A percentile compares a stretch with the other conserved stretches of the same genome.
phyloP scores from a whole-genome alignment of 2,888 invertebrate genomes.

The Anticlea derivata region DNA sequence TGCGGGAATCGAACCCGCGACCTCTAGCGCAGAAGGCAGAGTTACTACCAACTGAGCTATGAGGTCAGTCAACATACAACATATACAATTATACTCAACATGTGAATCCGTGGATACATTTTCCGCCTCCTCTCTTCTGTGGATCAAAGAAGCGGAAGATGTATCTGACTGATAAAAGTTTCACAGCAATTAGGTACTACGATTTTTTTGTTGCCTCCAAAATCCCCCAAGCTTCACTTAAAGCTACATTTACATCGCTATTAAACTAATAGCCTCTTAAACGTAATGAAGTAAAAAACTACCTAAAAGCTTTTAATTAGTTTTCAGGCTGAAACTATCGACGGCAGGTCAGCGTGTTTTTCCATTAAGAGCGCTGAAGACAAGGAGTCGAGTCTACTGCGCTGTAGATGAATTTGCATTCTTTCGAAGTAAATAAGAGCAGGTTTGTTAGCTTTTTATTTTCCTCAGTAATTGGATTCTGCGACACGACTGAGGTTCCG shows the following conservation, averaged over 20 bases:
- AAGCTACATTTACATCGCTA: background rate
- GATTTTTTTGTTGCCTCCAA: too few relatives aligned
- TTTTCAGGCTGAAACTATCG: slow-evolving; percentile 28
- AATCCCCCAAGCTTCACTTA: too few relatives aligned
- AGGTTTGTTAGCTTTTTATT: slow-evolving; percentile 65
- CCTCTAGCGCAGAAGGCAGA: too few relatives aligned
- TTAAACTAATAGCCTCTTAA: background rate
- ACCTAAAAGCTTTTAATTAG: slow-evolving; percentile 27
- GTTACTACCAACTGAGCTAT: too few relatives aligned
- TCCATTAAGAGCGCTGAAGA: slow-evolving; percentile 41
- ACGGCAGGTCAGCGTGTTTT: slow-evolving; percentile 32
- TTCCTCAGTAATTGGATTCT: slow-evolving; percentile 62
- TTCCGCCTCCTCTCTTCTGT: too few relatives aligned
- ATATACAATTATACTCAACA: too few relatives aligned
- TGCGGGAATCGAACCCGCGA: too few relatives aligned
- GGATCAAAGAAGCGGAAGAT: too few relatives aligned
- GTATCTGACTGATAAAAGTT: too few relatives aligned
- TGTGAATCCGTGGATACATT: too few relatives aligned
- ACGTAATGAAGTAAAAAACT: background rate
- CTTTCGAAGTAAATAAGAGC: slow-evolving; percentile 54
- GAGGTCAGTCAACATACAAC: too few relatives aligned
- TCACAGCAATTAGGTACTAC: too few relatives aligned
- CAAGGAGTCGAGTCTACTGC: slow-evolving; percentile 51
- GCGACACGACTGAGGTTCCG: slow-evolving; percentile 42
- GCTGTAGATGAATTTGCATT: slow-evolving; percentile 59